phyloP scores from a whole-genome alignment of 2,113 vertebrate genomes.

The Elachura formosa region DNA sequence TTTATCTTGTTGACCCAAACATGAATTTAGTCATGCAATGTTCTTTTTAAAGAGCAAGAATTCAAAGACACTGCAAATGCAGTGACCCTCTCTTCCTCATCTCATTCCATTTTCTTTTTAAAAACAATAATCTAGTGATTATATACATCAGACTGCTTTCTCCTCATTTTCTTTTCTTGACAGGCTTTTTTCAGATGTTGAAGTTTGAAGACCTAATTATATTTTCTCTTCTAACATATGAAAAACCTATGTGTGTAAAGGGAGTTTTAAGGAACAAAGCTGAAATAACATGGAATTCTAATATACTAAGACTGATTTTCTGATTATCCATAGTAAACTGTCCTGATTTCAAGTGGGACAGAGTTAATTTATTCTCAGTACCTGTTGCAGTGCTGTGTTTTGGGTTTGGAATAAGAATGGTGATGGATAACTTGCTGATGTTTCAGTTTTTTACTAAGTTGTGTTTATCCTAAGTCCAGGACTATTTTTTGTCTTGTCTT shows the following conservation, averaged over 20 bases:
- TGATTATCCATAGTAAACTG: neutral
- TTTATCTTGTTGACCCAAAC: neutral
- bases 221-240: neutral
- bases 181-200: neutral
- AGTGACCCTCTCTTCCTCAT: neutral
- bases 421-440: neutral
- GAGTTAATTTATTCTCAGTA: neutral
- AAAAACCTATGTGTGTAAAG: neutral
- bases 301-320: neutral
- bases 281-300: neutral
- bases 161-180: neutral
- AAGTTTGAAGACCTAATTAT: neutral
- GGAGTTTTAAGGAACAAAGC: neutral
- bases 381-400: neutral
- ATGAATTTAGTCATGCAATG: neutral
- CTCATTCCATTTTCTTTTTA: neutral
- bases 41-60: neutral
- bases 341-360: neutral
- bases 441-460: neutral
- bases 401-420: neutral
- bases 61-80: neutral
- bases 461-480: neutral
- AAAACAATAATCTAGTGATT: neutral
- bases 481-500: neutral
- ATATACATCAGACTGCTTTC: neutral